phyloP scores from a whole-genome alignment of 2,797 vertebrate species.

The Squalus acanthias region DNA sequence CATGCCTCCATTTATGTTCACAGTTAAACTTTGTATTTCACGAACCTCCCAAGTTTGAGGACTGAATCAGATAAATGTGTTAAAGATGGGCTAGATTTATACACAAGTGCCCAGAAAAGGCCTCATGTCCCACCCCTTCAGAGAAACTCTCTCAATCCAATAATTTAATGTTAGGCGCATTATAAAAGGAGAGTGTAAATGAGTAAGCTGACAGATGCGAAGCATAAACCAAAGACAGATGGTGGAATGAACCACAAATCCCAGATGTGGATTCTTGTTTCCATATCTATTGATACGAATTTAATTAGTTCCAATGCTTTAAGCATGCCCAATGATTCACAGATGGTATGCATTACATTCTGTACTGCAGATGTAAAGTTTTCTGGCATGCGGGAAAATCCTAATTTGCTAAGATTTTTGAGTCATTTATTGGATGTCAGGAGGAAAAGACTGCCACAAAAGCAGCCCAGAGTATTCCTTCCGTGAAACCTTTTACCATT shows the following conservation, averaged over 20 bases:
- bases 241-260: background rate
- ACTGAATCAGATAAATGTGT: background rate
- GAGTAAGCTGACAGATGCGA: background rate
- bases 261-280: background rate
- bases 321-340: background rate
- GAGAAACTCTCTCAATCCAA: background rate
- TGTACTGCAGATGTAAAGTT: background rate
- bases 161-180: background rate
- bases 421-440: background rate
- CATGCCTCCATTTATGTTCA: background rate
- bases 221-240: background rate
- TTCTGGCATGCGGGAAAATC: background rate
- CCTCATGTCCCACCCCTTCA: background rate
- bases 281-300: background rate
- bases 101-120: background rate
- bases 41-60: background rate
- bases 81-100: background rate
- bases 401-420: background rate
- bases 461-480: background rate
- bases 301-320: background rate
- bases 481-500: too few species aligned
- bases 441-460: background rate
- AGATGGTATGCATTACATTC: background rate
- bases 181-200: background rate
- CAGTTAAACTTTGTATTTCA: background rate